These are phyloP conservation scores for Cyphomyrmex costatus DNA, from an alignment of 1,140 invertebrate genomes.

Conservation along the genomic window DNA sequence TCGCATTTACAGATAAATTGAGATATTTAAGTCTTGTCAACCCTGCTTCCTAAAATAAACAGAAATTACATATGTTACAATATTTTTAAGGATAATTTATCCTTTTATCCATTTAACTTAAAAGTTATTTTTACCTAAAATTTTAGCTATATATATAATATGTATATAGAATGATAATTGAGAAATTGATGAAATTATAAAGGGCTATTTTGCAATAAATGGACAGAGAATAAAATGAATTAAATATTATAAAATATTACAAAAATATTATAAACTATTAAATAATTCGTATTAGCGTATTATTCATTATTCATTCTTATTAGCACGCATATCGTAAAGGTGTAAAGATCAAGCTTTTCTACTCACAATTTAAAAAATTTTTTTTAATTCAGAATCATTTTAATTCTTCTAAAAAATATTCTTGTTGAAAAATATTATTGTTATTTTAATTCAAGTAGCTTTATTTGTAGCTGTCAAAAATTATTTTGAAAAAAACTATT, in stretches of 20 bases:
- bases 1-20: conserved; percentile 82
- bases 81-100: not conserved
- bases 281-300: too few species aligned
- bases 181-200: not conserved
- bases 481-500: too few species aligned
- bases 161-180: not conserved
- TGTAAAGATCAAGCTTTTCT: too few species aligned
- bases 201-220: not conserved
- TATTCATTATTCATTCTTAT: too few species aligned
- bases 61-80: conserved; percentile 24
- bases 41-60: conserved; percentile 76
- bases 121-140: not conserved
- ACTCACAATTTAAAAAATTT: too few species aligned
- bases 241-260: not conserved
- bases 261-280: not conserved
- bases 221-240: not conserved
- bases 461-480: too few species aligned
- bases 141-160: not conserved
- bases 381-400: too few species aligned
- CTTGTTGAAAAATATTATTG: too few species aligned
- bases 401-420: too few species aligned
- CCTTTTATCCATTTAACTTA: too few species aligned
- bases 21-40: conserved; percentile 80
- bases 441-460: too few species aligned
- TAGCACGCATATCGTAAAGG: not conserved